A percentile compares a stretch with the other conserved stretches of the same genome.
These are phyloP conservation scores for Emydocephalus ijimae DNA, from an alignment of 2,113 vertebrate species.

Conservation along the genomic window DNA sequence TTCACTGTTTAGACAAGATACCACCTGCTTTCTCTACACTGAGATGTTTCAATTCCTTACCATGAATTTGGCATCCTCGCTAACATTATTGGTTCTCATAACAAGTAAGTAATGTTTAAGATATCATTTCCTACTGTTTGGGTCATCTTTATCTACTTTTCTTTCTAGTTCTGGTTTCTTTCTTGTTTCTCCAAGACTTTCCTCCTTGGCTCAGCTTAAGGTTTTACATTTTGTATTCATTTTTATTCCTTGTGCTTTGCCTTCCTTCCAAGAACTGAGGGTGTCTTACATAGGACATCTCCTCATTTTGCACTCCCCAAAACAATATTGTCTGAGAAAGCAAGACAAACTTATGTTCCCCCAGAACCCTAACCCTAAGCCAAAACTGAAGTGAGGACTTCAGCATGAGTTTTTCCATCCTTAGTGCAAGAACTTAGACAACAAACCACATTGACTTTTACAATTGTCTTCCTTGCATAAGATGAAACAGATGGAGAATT, in stretches of 20 bases:
- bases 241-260: too few species aligned
- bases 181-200: not conserved
- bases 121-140: not conserved
- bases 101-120: not conserved
- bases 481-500: not conserved
- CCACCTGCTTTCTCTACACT: not conserved
- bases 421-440: too few species aligned
- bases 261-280: too few species aligned
- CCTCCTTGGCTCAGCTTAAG: not conserved
- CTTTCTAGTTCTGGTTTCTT: not conserved
- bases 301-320: too few species aligned
- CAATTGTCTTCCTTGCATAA: not conserved
- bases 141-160: not conserved
- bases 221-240: not conserved
- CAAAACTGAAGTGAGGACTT: too few species aligned
- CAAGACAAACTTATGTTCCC: too few species aligned
- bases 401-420: too few species aligned
- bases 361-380: too few species aligned
- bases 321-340: too few species aligned
- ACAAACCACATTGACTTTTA: too few species aligned
- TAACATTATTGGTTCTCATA: not conserved
- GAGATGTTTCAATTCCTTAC: too few species aligned
- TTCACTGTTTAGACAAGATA: not conserved
- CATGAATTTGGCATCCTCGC: not conserved
- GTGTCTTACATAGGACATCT: too few species aligned